These are phyloP conservation scores for Ectemnius lituratus DNA, from an alignment of 2,888 invertebrate species.

Conservation along the genomic window DNA sequence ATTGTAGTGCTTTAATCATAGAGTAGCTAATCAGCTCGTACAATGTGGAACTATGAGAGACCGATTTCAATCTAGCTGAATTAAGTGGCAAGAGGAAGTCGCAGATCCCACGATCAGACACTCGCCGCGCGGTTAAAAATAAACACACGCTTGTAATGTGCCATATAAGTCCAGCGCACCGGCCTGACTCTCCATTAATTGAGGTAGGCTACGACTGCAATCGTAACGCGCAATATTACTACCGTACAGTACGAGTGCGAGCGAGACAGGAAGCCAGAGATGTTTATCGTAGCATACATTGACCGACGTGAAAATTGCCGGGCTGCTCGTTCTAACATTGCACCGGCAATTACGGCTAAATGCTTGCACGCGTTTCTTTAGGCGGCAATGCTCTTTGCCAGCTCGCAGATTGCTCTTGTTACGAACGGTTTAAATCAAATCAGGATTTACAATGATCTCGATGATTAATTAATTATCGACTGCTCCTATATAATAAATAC, in stretches of 20 bases:
- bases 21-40: too few species aligned
- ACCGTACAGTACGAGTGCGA: too few species aligned
- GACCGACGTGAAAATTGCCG: conserved; percentile 28
- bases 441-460: too few species aligned
- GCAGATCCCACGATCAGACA: too few species aligned
- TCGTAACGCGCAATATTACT: neutral
- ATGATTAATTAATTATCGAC: too few species aligned
- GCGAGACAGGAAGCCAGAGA: neutral
- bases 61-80: too few species aligned
- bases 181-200: neutral
- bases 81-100: too few species aligned
- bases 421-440: too few species aligned
- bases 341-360: conserved; percentile 10
- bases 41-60: too few species aligned
- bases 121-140: neutral
- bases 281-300: conserved; percentile 12
- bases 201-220: neutral
- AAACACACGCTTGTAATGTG: neutral
- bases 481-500: too few species aligned
- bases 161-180: neutral
- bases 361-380: neutral
- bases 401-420: neutral
- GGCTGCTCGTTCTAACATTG: conserved; percentile 15
- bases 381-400: neutral
- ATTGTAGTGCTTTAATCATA: too few species aligned